A percentile compares a stretch with the other conserved stretches of the same genome.
These are phyloP conservation scores for Vesta saturnalis DNA, from an alignment of 2,888 invertebrate genomes.

Conservation along the genomic window DNA sequence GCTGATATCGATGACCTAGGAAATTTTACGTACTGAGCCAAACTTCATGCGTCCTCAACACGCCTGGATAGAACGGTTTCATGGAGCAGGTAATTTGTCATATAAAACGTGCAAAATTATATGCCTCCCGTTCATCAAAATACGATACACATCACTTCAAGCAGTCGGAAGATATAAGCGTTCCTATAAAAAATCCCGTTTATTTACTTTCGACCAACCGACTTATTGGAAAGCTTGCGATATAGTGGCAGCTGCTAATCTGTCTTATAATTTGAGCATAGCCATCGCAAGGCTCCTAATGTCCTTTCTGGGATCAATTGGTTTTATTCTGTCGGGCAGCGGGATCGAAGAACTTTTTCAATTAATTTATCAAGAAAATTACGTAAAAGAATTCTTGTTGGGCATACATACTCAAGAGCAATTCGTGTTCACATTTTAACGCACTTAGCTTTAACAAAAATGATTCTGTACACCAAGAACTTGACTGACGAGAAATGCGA, in stretches of 20 bases:
- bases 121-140: slow-evolving; percentile 38
- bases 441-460: slow-evolving; percentile 35
- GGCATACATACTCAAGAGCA: slow-evolving; percentile 8
- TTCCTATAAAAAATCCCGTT: slow-evolving; percentile 33
- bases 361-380: slow-evolving; percentile 12
- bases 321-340: slow-evolving; percentile 43
- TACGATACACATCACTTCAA: slow-evolving; percentile 35
- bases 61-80: slow-evolving; percentile 41
- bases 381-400: neutral
- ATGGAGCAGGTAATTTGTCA: slow-evolving; percentile 35
- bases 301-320: slow-evolving; percentile 42
- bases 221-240: slow-evolving; percentile 45
- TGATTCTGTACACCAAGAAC: slow-evolving; percentile 12
- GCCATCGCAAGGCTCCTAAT: slow-evolving; percentile 37
- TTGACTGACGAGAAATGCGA: neutral
- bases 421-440: slow-evolving; percentile 5
- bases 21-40: neutral
- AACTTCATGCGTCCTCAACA: neutral
- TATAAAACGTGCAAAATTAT: neutral
- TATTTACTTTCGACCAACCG: slow-evolving; percentile 48
- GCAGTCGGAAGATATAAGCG: slow-evolving; percentile 25
- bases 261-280: slow-evolving; percentile 31
- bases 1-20: neutral
- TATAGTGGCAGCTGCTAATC: slow-evolving; percentile 35
- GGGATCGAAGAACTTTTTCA: slow-evolving; percentile 44